Conservation (phyloP, 2,113 vertebrate species). For the Cephalopterus ornatus region DNA sequence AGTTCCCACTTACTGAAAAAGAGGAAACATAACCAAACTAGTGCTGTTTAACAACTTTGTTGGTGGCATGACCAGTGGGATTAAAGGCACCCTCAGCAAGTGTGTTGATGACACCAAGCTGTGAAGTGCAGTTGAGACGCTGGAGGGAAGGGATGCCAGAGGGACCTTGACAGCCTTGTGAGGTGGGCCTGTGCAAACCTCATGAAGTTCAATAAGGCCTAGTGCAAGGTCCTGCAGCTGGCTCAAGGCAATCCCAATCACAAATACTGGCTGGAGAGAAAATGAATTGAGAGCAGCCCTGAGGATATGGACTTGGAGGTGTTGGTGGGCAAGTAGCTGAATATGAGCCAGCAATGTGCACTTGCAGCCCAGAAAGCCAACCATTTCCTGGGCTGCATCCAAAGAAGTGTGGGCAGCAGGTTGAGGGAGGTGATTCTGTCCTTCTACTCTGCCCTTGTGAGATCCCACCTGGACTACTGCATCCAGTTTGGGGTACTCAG, state of each 20-base stretch:
- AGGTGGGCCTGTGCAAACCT: not conserved
- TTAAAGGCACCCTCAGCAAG: not conserved
- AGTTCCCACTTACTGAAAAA: not conserved
- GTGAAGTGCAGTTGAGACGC: not conserved
- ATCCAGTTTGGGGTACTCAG: not conserved
- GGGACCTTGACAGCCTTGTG: not conserved
- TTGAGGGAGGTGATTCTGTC: not conserved
- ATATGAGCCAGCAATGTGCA: not conserved
- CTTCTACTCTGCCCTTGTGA: accelerated
- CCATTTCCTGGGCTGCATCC: not conserved
- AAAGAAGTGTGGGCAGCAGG: not conserved
- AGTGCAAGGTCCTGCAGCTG: not conserved
- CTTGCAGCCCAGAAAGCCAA: not conserved
- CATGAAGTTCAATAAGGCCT: not conserved
- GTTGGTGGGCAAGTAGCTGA: not conserved
- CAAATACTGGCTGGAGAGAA: not conserved
- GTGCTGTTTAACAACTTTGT: not conserved
- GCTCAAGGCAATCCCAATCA: not conserved
- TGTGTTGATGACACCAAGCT: not conserved
- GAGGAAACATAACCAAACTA: accelerated
- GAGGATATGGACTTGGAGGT: not conserved
- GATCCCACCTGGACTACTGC: not conserved
- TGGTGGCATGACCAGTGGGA: not conserved
- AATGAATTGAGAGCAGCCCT: not conserved
- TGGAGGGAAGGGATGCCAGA: not conserved